A percentile compares a stretch with the other conserved stretches of the same genome.
Conservation (phyloP, 2,888 invertebrate species). For the Dynastes maya region DNA sequence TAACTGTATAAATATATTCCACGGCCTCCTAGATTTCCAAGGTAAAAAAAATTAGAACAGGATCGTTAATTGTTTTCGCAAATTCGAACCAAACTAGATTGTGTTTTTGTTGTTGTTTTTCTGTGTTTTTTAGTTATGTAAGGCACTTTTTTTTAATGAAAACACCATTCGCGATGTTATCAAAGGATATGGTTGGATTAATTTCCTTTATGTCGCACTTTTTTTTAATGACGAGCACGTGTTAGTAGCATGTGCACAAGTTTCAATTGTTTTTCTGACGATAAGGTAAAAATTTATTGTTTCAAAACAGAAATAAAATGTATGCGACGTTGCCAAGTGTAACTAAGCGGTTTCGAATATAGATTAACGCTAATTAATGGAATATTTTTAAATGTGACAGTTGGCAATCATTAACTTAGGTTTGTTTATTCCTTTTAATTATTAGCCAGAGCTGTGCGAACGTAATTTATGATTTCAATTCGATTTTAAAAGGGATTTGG, state of each 20-base stretch:
- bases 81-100: background rate
- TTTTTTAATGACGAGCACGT: too few relatives aligned
- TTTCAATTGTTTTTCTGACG: too few relatives aligned
- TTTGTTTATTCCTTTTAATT: too few relatives aligned
- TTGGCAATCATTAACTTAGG: background rate
- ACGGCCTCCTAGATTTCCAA: conserved; percentile 3
- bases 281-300: too few relatives aligned
- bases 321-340: too few relatives aligned
- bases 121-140: background rate
- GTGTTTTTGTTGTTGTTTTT: background rate
- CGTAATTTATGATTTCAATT: too few relatives aligned
- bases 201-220: too few relatives aligned
- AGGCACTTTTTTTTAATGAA: background rate
- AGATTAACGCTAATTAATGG: background rate
- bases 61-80: conserved; percentile 3
- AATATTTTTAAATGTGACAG: background rate
- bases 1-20: background rate
- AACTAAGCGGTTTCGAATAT: too few relatives aligned
- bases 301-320: too few relatives aligned
- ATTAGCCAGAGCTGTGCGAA: too few relatives aligned
- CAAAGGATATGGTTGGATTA: too few relatives aligned
- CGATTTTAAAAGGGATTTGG: background rate
- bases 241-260: too few relatives aligned
- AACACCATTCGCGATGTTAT: background rate
- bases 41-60: background rate